Percentiles rank a stretch among this genome's conserved stretches.
Conservation (phyloP, 2,888 invertebrate species). For the Gastracanthus pulcherrimus region DNA sequence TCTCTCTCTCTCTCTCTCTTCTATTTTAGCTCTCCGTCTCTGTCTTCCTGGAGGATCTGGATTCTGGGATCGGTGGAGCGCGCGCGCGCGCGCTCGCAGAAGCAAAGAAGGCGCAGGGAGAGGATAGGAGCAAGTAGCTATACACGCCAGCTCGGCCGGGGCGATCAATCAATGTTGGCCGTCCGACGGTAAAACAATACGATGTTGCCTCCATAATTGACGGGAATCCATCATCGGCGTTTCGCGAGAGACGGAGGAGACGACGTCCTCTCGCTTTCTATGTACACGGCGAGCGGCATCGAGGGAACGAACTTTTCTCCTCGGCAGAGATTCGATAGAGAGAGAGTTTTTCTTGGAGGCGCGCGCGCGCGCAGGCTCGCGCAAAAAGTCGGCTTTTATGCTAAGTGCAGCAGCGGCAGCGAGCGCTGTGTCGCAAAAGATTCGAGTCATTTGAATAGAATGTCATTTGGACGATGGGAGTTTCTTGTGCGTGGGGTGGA, state of each 20-base stretch:
- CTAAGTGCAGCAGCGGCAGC: constrained; percentile 28
- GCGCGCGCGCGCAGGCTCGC: not conserved
- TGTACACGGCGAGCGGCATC: not conserved
- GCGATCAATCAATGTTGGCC: constrained; percentile 76
- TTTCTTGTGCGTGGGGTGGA: constrained; percentile 36
- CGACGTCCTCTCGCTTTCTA: constrained; percentile 51
- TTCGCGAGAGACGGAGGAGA: constrained; percentile 63
- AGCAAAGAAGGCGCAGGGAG: not conserved
- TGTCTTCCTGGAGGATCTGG: constrained; percentile 37
- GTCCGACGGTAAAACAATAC: constrained; percentile 77
- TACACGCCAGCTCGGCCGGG: not conserved
- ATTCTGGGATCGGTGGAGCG: constrained; percentile 19
- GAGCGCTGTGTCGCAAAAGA: not conserved
- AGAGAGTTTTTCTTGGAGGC: constrained; percentile 40
- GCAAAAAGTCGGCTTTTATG: constrained; percentile 51
- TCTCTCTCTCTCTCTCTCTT: too few relatives aligned
- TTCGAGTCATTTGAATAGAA: constrained; percentile 56
- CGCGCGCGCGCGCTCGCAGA: not conserved
- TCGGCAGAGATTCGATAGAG: not conserved
- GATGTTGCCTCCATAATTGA: constrained; percentile 77
- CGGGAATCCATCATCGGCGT: constrained; percentile 77
- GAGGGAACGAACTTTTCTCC: constrained; percentile 7
- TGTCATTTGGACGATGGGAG: constrained; percentile 54
- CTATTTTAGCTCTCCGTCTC: constrained; percentile 7
- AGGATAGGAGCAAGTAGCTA: constrained; percentile 3